Percentiles rank a stretch among this genome's conserved stretches.
Evolutionary conservation across 2,888 invertebrate genomes (phyloP).

Genomic region (Thereva unica): DNA sequence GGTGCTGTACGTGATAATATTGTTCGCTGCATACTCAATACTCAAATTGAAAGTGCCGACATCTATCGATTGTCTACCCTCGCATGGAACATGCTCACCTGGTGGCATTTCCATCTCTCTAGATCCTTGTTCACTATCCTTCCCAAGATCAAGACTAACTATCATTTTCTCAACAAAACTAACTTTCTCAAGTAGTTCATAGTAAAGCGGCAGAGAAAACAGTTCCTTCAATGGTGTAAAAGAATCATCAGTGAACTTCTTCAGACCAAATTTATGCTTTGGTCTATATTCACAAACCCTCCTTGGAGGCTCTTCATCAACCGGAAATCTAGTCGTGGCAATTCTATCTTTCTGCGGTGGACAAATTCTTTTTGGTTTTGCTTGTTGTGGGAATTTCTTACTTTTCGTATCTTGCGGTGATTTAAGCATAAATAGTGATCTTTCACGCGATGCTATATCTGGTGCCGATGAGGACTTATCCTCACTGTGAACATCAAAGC

Average conservation of each 20-base stretch:
- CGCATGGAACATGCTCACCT: background rate
- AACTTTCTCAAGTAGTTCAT: background rate
- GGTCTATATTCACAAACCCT: no score
- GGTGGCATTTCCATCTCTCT: no score
- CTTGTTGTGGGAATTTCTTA: background rate
- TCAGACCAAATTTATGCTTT: no score
- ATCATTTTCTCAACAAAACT: background rate
- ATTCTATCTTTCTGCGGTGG: no score
- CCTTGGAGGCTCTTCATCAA: no score
- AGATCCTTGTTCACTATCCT: background rate
- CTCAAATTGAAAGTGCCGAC: slow-evolving; percentile 31
- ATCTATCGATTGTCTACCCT: background rate
- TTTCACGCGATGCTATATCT: background rate
- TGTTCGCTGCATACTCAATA: slow-evolving; percentile 24
- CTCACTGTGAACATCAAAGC: slow-evolving; percentile 4
- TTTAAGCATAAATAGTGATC: background rate
- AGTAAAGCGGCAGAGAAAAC: no score
- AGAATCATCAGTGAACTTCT: no score
- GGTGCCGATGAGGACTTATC: background rate
- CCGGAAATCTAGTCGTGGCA: no score
- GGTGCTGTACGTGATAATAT: slow-evolving; percentile 32
- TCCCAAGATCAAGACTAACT: background rate
- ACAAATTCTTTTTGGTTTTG: background rate
- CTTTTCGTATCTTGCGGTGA: background rate
- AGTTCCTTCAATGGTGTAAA: no score